Evolutionary conservation across 2,888 invertebrate genomes (phyloP).

Genomic region (Melieria crassipennis): DNA sequence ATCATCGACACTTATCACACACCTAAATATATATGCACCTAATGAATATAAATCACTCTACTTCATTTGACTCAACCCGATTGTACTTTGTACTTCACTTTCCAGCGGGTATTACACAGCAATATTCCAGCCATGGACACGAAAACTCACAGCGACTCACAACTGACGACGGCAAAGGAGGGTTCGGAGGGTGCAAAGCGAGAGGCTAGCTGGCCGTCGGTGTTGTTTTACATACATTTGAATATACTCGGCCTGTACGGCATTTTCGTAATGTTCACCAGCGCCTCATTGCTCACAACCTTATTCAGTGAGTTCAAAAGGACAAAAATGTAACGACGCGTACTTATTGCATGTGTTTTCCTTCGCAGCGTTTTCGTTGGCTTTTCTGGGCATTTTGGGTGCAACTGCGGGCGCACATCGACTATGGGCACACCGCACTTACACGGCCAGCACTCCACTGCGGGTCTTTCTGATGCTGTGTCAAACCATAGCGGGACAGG

Average conservation of each 20-base stretch:
- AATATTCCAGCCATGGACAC: too few species aligned
- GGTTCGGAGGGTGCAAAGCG: slow-evolving; percentile 65
- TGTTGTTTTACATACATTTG: slow-evolving; percentile 79
- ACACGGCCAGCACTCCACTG: slow-evolving; percentile 77
- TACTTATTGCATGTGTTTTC: slow-evolving; percentile 32
- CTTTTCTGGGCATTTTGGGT: slow-evolving; percentile 76
- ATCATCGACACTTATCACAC: too few species aligned
- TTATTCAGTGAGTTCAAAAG: slow-evolving; percentile 71
- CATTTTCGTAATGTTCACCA: slow-evolving; percentile 70
- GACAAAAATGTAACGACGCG: neutral
- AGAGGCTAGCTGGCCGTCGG: slow-evolving; percentile 78
- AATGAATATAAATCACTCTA: too few species aligned
- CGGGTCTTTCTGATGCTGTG: slow-evolving; percentile 81
- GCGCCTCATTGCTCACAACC: slow-evolving; percentile 72
- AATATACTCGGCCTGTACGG: slow-evolving; percentile 76
- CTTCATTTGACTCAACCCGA: too few species aligned
- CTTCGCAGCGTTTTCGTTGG: slow-evolving; percentile 72
- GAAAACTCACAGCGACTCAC: too few species aligned
- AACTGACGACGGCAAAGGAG: neutral
- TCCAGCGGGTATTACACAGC: too few species aligned
- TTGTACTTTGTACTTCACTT: too few species aligned
- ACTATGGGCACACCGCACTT: slow-evolving; percentile 90
- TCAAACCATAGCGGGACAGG: slow-evolving; percentile 89
- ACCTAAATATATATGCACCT: too few species aligned
- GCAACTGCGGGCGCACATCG: slow-evolving; percentile 93